Evolutionary conservation across 2,113 vertebrate genomes (phyloP).

Genomic region (Sinosuthora webbiana): DNA sequence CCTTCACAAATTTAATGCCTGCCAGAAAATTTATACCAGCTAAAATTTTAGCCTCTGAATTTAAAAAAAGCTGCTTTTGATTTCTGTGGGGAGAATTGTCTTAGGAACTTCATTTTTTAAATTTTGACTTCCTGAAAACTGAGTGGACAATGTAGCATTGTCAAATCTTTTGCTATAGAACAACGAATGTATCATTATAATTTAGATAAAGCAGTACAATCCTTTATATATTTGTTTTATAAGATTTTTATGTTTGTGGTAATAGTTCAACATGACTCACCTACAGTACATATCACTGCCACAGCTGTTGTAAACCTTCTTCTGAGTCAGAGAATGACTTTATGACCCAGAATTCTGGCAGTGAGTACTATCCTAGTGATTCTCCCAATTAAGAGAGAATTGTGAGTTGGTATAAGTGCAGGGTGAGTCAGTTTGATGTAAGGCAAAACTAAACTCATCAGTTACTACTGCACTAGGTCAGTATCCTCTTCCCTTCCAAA

Average conservation of each 20-base stretch:
- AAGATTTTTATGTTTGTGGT: not conserved
- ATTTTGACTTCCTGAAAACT: not conserved
- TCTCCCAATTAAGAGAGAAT: conserved; percentile 52
- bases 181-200: not conserved
- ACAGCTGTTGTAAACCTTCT: conserved; percentile 54
- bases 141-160: not conserved
- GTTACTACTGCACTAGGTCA: not conserved
- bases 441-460: not conserved
- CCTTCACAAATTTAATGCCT: conserved; percentile 9
- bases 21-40: conserved; percentile 12
- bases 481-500: not conserved
- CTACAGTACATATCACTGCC: conserved; percentile 34
- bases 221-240: conserved; percentile 20
- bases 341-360: conserved; percentile 59
- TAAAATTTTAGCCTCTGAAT: not conserved
- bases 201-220: not conserved
- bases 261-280: conserved; percentile 59
- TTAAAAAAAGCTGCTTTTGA: not conserved
- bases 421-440: conserved; percentile 53
- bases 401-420: conserved; percentile 14
- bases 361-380: conserved; percentile 53
- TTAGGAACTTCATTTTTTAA: not conserved
- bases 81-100: not conserved
- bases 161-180: not conserved
- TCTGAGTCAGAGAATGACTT: conserved; percentile 66